Evolutionary conservation across 2,797 vertebrate genomes (phyloP).

Genomic region (Enteromius argenteus): DNA sequence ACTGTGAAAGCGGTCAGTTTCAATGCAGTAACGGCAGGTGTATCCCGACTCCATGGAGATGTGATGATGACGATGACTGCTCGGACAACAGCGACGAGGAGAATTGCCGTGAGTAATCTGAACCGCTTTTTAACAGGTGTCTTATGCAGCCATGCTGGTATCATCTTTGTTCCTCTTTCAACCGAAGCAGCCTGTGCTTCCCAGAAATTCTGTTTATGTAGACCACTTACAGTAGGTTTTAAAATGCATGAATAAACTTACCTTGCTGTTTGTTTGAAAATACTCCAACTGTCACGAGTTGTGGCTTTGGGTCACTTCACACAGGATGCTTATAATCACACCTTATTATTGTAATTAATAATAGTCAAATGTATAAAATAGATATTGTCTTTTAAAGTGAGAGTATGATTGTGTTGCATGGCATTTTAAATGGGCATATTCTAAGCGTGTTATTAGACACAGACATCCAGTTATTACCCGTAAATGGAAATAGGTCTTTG

Average conservation of each 20-base stretch:
- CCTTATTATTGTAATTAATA: background rate
- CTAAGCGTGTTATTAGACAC: background rate
- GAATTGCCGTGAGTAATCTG: slow-evolving; percentile 90
- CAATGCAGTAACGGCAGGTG: slow-evolving; percentile 92
- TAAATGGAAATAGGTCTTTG: background rate
- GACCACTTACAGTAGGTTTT: background rate
- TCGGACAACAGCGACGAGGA: slow-evolving; percentile 96
- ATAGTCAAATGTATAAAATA: background rate
- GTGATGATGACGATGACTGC: slow-evolving; percentile 96
- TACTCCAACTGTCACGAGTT: background rate
- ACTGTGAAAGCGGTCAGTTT: slow-evolving; percentile 92
- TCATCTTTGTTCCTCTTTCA: background rate
- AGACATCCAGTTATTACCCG: background rate
- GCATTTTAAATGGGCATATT: background rate
- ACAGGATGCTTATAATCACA: background rate
- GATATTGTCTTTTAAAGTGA: background rate
- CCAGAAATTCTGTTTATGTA: background rate
- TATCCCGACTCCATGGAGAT: slow-evolving; percentile 94
- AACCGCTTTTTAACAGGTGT: background rate
- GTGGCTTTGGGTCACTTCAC: background rate
- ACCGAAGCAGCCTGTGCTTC: no score
- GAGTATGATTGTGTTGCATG: background rate
- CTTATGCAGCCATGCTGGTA: background rate
- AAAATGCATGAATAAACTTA: background rate
- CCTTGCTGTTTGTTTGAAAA: background rate